A percentile compares a stretch with the other conserved stretches of the same genome.
Evolutionary conservation across 2,113 vertebrate genomes (phyloP).

Genomic region (Indri indri): DNA sequence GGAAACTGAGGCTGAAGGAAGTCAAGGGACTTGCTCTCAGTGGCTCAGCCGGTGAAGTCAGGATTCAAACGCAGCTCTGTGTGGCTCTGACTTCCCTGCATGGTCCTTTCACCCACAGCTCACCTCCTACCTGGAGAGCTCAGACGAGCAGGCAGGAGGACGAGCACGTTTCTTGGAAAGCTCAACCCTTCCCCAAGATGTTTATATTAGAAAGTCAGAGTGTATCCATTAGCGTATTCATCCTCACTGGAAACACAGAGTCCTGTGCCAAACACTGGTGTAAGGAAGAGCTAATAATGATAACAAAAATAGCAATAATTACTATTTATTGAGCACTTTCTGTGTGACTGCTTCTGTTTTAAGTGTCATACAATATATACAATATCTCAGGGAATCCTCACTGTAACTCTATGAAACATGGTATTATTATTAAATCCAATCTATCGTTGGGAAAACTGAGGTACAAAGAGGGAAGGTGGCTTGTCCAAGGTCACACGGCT

Average conservation of each 20-base stretch:
- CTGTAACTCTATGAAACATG: not conserved
- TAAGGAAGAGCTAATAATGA: not conserved
- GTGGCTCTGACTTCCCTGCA: not conserved
- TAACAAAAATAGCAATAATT: not conserved
- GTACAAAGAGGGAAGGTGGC: not conserved
- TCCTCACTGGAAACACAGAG: not conserved
- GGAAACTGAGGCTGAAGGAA: not conserved
- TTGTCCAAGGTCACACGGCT: not conserved
- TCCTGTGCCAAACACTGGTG: not conserved
- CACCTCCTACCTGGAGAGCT: not conserved
- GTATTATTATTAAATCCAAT: not conserved
- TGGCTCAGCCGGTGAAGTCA: not conserved
- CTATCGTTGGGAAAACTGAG: not conserved
- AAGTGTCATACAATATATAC: fast-evolving
- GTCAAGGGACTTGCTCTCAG: not conserved
- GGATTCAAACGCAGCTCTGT: not conserved
- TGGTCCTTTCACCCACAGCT: not conserved
- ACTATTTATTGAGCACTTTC: too few relatives aligned
- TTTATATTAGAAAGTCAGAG: not conserved
- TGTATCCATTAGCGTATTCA: not conserved
- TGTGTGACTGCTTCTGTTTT: not conserved
- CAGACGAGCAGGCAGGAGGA: not conserved
- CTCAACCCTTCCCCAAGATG: not conserved
- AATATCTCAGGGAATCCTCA: not conserved
- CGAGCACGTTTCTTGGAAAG: not conserved